phyloP scores from a whole-genome alignment of 53 echinoderm and acorn worm genomes.

The Holothuria scabra region DNA sequence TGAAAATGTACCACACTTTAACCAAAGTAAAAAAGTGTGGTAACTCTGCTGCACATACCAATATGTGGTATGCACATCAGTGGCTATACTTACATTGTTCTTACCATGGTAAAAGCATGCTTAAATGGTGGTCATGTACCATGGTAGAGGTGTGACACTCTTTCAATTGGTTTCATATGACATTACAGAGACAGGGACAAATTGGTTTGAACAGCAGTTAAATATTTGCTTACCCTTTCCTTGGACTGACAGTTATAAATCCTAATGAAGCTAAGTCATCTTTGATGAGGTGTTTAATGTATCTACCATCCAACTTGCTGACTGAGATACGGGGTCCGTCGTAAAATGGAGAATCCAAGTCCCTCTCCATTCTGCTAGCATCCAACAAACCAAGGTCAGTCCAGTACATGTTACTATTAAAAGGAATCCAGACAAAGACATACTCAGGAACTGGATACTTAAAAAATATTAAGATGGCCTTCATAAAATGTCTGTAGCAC shows the following conservation, averaged over 20 bases:
- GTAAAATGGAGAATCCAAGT: conserved; percentile 11
- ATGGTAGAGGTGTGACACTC: no score
- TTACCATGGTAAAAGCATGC: no score
- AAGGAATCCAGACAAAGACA: not conserved
- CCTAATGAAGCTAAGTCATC: conserved; percentile 54
- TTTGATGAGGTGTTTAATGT: conserved; percentile 53
- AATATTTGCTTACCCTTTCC: conserved; percentile 63
- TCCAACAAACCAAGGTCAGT: conserved; percentile 71
- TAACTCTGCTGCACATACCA: no score
- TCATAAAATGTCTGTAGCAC: no score
- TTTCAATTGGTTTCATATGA: no score
- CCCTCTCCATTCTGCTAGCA: not conserved
- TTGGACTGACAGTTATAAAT: conserved; percentile 77
- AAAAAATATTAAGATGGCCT: no score
- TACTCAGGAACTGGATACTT: not conserved
- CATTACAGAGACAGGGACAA: no score
- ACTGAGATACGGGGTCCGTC: conserved; percentile 67
- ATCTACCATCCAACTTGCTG: conserved; percentile 86
- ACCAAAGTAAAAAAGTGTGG: no score
- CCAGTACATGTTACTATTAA: conserved; percentile 85
- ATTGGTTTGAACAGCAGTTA: not conserved
- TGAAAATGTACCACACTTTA: no score
- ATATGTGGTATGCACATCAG: no score
- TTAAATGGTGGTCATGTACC: no score
- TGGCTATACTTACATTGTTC: no score